Conservation (phyloP, 2,888 invertebrate species). For the Megamerina dolium region DNA sequence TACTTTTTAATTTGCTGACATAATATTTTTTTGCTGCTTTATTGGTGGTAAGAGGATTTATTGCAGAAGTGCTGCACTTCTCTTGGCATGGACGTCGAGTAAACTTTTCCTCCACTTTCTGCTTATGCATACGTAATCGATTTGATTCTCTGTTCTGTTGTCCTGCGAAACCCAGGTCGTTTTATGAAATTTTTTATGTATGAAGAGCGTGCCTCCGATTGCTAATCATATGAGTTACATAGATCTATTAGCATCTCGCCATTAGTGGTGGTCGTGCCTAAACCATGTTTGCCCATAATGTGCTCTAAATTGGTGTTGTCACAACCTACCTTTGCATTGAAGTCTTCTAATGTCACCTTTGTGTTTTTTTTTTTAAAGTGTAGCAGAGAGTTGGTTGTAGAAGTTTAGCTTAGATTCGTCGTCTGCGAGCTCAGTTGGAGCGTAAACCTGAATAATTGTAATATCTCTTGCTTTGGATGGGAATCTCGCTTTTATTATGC, state of each 20-base stretch:
- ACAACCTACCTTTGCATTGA: conserved; percentile 3
- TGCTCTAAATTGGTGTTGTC: conserved; percentile 1
- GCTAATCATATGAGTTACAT: not conserved
- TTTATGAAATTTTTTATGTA: conserved; percentile 3
- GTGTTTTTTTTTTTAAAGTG: not conserved
- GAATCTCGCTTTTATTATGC: conserved; percentile 1
- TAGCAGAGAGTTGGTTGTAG: not conserved
- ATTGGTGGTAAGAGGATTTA: no score
- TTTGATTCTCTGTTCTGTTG: conserved; percentile 4
- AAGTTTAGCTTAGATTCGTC: conserved; percentile 1
- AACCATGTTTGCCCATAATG: conserved; percentile 4
- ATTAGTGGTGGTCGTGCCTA: conserved; percentile 1
- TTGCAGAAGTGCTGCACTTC: no score
- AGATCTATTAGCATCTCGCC: conserved; percentile 1
- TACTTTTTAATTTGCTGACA: no score
- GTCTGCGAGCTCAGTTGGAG: conserved; percentile 3
- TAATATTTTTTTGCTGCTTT: no score
- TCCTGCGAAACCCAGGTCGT: conserved; percentile 1
- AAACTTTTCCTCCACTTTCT: conserved; percentile 2
- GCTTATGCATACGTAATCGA: conserved; percentile 4
- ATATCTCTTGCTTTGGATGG: not conserved
- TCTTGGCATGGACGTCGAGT: conserved; percentile 1
- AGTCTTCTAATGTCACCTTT: conserved; percentile 5
- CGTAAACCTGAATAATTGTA: not conserved
- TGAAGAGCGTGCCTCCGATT: conserved; percentile 1